Evolutionary conservation across 2,888 invertebrate species (phyloP).

Genomic region (Mythimna vitellina): DNA sequence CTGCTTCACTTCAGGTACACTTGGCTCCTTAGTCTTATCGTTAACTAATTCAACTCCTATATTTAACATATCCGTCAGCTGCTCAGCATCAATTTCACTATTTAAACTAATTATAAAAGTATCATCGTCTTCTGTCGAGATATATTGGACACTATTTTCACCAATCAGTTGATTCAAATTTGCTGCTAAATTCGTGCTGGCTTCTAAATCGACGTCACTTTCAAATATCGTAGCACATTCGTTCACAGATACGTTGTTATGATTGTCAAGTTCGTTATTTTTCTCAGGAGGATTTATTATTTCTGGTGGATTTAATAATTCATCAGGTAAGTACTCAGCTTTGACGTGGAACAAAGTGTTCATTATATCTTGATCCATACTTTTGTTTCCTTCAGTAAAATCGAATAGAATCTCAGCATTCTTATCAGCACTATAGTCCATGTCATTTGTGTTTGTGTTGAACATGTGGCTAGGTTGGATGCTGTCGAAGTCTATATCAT

Average conservation of each 20-base stretch:
- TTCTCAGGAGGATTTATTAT: slow-evolving; percentile 65
- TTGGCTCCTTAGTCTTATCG: slow-evolving; percentile 42
- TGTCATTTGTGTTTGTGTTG: slow-evolving; percentile 77
- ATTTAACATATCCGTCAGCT: slow-evolving; percentile 86
- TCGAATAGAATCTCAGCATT: slow-evolving; percentile 81
- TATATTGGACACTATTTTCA: slow-evolving; percentile 86
- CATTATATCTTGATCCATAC: slow-evolving; percentile 84
- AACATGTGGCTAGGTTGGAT: slow-evolving; percentile 83
- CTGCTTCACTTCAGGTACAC: slow-evolving; percentile 19
- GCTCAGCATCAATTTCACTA: slow-evolving; percentile 86
- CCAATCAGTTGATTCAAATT: slow-evolving; percentile 87
- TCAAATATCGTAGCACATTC: slow-evolving; percentile 88
- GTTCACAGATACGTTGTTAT: slow-evolving; percentile 75
- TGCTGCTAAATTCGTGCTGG: slow-evolving; percentile 85
- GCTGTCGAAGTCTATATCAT: slow-evolving; percentile 85
- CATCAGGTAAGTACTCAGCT: slow-evolving; percentile 79
- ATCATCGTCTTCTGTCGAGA: slow-evolving; percentile 87
- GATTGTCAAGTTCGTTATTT: slow-evolving; percentile 67
- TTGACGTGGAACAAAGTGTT: slow-evolving; percentile 80
- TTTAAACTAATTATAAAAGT: slow-evolving; percentile 87
- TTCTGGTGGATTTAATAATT: slow-evolving; percentile 77
- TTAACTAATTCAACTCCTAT: slow-evolving; percentile 77
- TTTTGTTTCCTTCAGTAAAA: slow-evolving; percentile 75
- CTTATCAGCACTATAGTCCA: slow-evolving; percentile 77
- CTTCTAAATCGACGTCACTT: slow-evolving; percentile 87